phyloP scores from a whole-genome alignment of 2,888 invertebrate species.

The Tipula lateralis region DNA sequence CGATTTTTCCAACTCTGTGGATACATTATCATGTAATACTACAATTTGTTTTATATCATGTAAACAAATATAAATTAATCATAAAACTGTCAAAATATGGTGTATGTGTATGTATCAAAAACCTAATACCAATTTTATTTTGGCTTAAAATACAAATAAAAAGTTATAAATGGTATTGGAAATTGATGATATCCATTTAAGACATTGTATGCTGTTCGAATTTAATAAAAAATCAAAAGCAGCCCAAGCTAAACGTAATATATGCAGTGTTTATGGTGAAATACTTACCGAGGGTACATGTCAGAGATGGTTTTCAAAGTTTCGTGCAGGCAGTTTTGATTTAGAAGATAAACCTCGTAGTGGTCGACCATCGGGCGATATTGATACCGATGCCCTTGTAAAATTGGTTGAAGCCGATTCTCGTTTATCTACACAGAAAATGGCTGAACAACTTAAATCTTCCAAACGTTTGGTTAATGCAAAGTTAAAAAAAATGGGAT shows the following conservation, averaged over 20 bases:
- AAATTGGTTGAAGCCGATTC: not conserved
- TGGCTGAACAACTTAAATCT: not conserved
- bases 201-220: constrained; percentile 26
- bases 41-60: too few relatives aligned
- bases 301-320: constrained; percentile 38
- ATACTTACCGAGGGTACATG: not conserved
- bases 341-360: constrained; percentile 25
- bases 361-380: not conserved
- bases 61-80: not conserved
- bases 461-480: not conserved
- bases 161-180: not conserved
- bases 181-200: not conserved
- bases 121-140: not conserved
- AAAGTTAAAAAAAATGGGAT: not conserved
- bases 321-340: constrained; percentile 37
- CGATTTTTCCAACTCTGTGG: too few relatives aligned
- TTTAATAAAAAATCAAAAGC: not conserved
- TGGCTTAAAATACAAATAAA: not conserved
- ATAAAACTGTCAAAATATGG: not conserved
- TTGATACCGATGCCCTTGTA: not conserved
- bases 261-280: constrained; percentile 6
- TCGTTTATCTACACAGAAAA: not conserved
- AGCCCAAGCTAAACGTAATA: not conserved
- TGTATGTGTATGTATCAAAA: not conserved
- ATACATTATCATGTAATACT: too few relatives aligned